phyloP scores from a whole-genome alignment of 2,113 vertebrate genomes.

The Ochotona curzoniae region DNA sequence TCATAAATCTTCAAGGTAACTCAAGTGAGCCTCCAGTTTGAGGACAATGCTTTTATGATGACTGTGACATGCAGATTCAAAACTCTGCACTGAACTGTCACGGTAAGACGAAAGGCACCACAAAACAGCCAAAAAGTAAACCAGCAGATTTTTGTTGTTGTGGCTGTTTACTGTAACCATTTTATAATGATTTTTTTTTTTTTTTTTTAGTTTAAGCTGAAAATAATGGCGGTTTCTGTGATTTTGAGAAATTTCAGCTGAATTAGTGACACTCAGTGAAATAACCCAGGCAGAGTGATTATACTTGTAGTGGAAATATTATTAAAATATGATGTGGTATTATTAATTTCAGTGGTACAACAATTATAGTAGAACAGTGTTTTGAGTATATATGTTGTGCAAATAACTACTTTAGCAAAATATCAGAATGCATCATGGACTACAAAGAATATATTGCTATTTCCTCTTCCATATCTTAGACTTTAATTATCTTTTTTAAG shows the following conservation, averaged over 20 bases:
- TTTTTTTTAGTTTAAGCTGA: constrained; percentile 1
- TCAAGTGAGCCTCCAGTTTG: neutral
- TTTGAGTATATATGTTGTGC: neutral
- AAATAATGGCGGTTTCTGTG: neutral
- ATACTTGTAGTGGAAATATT: neutral
- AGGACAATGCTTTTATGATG: neutral
- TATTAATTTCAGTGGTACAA: neutral
- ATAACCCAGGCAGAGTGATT: neutral
- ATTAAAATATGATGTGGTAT: neutral
- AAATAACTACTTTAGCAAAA: neutral
- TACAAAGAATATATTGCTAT: neutral
- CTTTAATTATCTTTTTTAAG: constrained; percentile 54
- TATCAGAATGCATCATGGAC: neutral
- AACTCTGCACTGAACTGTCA: neutral
- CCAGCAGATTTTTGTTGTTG: constrained; percentile 2
- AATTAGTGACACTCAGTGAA: neutral
- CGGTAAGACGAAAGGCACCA: neutral
- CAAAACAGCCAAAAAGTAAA: neutral
- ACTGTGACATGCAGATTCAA: neutral
- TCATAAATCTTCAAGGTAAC: neutral
- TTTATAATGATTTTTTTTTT: constrained; percentile 25
- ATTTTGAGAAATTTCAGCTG: constrained; percentile 20
- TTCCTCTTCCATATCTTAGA: neutral
- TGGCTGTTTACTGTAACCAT: neutral
- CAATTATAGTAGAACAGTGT: neutral